A percentile compares a stretch with the other conserved stretches of the same genome.
Conservation (phyloP, 2,888 invertebrate genomes). For the Herminia tarsipennalis region DNA sequence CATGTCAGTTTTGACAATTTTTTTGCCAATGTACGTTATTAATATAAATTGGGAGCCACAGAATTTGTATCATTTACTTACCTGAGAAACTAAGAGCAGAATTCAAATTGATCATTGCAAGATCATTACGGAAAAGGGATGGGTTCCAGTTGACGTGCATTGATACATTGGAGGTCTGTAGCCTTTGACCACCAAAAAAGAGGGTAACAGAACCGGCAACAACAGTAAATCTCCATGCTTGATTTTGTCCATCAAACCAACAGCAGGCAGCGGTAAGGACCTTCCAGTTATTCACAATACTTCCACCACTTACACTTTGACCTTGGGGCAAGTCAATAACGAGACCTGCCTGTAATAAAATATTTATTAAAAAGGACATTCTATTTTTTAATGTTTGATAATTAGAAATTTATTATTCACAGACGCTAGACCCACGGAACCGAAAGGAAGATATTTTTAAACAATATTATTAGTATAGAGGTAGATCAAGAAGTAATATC, state of each 20-base stretch:
- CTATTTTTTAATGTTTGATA: no score
- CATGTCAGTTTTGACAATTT: no score
- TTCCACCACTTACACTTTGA: constrained; percentile 48
- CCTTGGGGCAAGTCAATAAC: constrained; percentile 43
- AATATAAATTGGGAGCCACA: no score
- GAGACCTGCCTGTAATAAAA: constrained; percentile 50
- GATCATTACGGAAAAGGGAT: constrained; percentile 43
- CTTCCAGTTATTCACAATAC: constrained; percentile 44
- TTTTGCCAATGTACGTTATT: no score
- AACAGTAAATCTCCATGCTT: constrained; percentile 52
- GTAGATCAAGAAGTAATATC: no score
- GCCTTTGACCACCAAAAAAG: constrained; percentile 46
- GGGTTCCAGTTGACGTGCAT: constrained; percentile 44
- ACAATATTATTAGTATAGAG: no score
- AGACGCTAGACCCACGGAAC: no score
- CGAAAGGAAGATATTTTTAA: no score
- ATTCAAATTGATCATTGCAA: constrained; percentile 33
- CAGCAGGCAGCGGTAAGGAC: constrained; percentile 55
- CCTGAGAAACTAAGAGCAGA: neutral
- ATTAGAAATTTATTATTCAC: no score
- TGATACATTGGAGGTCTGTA: constrained; percentile 39
- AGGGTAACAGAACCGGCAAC: constrained; percentile 51
- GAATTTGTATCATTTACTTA: no score
- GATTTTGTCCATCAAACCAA: constrained; percentile 50
- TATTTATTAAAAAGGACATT: no score